phyloP scores from a whole-genome alignment of 1,140 invertebrate species.

The Spodoptera frugiperda region DNA sequence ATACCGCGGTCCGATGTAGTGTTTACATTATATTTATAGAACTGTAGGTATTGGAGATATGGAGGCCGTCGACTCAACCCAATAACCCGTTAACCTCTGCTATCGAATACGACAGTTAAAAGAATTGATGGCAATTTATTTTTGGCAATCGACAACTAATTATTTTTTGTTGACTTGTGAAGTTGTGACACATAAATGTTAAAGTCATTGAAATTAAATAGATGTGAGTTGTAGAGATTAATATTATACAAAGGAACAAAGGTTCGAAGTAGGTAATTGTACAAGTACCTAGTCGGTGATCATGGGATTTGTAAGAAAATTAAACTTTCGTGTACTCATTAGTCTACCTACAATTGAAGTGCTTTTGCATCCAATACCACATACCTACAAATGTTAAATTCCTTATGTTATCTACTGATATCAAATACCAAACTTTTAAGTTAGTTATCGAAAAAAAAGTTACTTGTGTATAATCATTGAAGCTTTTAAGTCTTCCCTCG shows the following conservation, averaged over 20 bases:
- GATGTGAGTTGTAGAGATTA: background rate
- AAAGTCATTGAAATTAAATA: background rate
- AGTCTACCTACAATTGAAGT: too few species aligned
- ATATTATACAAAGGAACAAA: background rate
- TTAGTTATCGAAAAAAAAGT: too few species aligned
- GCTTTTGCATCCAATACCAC: too few species aligned
- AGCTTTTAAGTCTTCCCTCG: background rate
- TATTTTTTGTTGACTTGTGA: background rate
- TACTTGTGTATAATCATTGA: too few species aligned
- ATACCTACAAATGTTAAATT: too few species aligned
- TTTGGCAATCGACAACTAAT: slow-evolving; percentile 1
- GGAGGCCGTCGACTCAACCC: slow-evolving; percentile 37
- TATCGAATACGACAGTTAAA: slow-evolving; percentile 12
- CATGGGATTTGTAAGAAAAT: too few species aligned
- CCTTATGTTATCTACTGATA: too few species aligned
- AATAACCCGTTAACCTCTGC: slow-evolving; percentile 50
- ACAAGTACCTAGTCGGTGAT: too few species aligned
- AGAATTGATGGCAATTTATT: background rate
- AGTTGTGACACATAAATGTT: background rate
- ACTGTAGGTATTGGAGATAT: slow-evolving; percentile 22
- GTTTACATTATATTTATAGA: slow-evolving; percentile 42
- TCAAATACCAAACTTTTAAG: too few species aligned
- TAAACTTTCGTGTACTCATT: too few species aligned
- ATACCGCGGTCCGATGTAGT: background rate
- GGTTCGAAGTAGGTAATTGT: too few species aligned